Base-by-base conservation (phyloP, 2,888 invertebrate species). In the Athetis lepigone region DNA sequence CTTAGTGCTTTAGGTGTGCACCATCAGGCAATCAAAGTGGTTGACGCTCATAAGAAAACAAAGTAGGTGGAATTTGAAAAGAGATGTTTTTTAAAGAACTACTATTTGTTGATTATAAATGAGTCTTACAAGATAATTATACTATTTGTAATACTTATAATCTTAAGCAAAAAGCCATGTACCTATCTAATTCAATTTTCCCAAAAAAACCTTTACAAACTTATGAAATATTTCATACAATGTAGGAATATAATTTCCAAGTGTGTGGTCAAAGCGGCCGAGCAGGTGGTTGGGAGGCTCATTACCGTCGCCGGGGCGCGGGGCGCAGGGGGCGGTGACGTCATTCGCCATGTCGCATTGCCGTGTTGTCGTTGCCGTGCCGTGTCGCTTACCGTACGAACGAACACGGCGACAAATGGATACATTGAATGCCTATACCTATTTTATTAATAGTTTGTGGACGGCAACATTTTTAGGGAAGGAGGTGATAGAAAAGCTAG, bases 261-360 rank as follows among this genome's bases (percentile, higher is more conserved):
- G 83, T 81, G 55, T 75, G 84, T 79, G 85, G 85, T 84, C 84
- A 82, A 81, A 81, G 81, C 76, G 65, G 61, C 61, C 50, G 71
- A 52, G 80, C 80, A 73, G 77, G 74, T 79, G 76, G 75, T 69
- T 64, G 72, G 70, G 76, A 73, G 76, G 71, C 76, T 84, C 86
- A 87, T 87, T 87, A 87, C 80, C 77, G 57, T 68, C 49, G 61
- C 68, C 62, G 52, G 57, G 65, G 72, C 67, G 21, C 55, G 55
- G 72, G 68, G 21, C 55, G 55, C 42, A 75, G 71, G 59, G n/a
- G 62, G 47, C 42, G 40, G 71, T 90, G 89, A 90, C 90, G 90
- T 90, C 90, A 90, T 81, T 58, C 72, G 75, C 75, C 83, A 77
- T 90, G 90, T 88, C 90, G 90, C 90, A 90, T 82, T 90, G 90